Percentiles rank a stretch among this genome's conserved stretches.
These are phyloP conservation scores for Pollicipes pollicipes DNA, from an alignment of 1,140 invertebrate species.

Conservation along the genomic window DNA sequence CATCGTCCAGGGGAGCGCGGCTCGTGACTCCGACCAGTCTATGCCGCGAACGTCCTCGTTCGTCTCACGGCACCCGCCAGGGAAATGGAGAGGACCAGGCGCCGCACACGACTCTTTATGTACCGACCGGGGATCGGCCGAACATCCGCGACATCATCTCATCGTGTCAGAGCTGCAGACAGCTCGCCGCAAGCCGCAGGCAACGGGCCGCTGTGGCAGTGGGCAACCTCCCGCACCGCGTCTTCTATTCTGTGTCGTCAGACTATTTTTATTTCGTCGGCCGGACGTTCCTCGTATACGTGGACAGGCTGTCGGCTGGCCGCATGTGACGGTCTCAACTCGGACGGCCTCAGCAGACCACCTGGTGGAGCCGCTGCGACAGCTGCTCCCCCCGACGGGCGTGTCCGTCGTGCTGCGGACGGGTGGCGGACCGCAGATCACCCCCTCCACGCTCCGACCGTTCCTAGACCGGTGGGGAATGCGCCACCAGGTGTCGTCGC, in stretches of 20 bases:
- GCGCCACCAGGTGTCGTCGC: constrained; percentile 6
- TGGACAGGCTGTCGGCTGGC: constrained; percentile 10
- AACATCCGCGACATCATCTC: constrained; percentile 1
- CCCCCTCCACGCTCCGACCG: background rate
- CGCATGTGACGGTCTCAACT: background rate
- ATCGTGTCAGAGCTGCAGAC: background rate
- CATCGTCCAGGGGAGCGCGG: constrained; percentile 5
- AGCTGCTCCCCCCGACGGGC: constrained; percentile 1
- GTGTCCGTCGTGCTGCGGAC: constrained; percentile 7
- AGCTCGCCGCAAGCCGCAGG: background rate
- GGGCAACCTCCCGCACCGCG: background rate
- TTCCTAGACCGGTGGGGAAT: constrained; percentile 10
- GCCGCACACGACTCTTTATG: background rate
- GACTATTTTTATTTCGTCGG: constrained; percentile 11
- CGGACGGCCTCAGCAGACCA: constrained; percentile 5
- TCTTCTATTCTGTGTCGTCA: constrained; percentile 10
- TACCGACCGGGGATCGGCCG: constrained; percentile 10
- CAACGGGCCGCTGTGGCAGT: constrained; percentile 4
- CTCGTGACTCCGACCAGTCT: constrained; percentile 3
- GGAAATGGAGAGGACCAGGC: constrained; percentile 1
- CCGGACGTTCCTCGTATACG: constrained; percentile 8
- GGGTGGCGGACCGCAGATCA: background rate
- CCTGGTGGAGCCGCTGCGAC: background rate
- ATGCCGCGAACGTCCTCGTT: constrained; percentile 2
- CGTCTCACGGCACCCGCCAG: constrained; percentile 5